Conservation (phyloP, 2,113 vertebrate species). For the Guaruba guarouba region DNA sequence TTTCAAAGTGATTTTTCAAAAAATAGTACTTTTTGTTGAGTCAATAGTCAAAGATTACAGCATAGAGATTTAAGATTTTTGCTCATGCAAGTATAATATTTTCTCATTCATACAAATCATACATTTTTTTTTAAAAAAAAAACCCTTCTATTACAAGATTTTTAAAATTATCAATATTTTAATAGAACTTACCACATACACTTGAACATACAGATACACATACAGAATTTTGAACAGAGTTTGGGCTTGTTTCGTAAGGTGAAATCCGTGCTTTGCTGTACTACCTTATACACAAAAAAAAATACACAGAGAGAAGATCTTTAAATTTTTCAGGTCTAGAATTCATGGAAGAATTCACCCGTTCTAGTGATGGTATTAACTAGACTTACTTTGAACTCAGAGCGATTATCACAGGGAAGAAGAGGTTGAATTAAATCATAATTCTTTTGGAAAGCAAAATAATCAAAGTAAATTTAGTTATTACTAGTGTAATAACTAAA, state of each 20-base stretch:
- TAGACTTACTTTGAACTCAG: background rate
- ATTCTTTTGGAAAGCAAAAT: background rate
- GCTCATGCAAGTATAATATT: background rate
- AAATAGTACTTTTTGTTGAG: background rate
- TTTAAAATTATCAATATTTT: background rate
- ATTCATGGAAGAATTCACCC: background rate
- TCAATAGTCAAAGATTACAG: background rate
- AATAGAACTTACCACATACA: background rate
- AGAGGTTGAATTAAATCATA: background rate
- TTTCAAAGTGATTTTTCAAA: background rate
- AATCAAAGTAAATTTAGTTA: background rate
- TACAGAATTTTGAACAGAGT: background rate
- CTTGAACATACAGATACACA: background rate
- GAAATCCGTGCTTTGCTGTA: background rate
- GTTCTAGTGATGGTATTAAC: background rate
- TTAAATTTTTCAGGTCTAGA: background rate
- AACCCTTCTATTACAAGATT: rapidly evolving
- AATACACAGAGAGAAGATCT: background rate
- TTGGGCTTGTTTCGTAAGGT: background rate
- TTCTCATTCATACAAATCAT: background rate
- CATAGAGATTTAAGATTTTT: background rate
- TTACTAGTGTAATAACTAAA: background rate
- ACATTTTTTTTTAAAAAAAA: rapidly evolving
- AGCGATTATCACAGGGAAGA: background rate
- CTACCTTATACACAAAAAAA: background rate